Conservation (phyloP, 2,888 invertebrate species). For the Cheilosia pagana region DNA sequence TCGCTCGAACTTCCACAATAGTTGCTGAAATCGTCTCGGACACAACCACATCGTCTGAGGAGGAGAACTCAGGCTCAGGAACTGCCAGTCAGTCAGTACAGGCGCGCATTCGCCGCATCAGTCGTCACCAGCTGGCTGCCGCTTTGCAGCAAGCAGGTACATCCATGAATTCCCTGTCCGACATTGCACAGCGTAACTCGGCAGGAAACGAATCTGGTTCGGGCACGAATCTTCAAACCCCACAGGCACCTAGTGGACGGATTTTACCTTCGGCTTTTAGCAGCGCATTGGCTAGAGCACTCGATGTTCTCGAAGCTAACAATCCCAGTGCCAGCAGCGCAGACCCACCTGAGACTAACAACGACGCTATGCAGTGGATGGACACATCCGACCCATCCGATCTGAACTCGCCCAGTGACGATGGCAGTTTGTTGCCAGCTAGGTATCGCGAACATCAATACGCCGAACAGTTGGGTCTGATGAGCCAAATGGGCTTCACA, state of each 20-base stretch:
- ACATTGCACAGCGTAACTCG: constrained; percentile 82
- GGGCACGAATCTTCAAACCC: constrained; percentile 51
- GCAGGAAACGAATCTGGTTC: constrained; percentile 73
- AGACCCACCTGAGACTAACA: constrained; percentile 68
- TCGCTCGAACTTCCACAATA: constrained; percentile 36
- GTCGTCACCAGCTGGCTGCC: constrained; percentile 81
- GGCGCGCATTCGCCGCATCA: constrained; percentile 82
- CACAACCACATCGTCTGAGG: constrained; percentile 83
- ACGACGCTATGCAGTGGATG: constrained; percentile 75
- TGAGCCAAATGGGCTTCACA: constrained; percentile 95
- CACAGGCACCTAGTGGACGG: constrained; percentile 50
- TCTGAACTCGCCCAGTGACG: constrained; percentile 48
- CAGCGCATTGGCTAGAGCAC: constrained; percentile 90
- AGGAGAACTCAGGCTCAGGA: constrained; percentile 80
- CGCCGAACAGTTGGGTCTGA: constrained; percentile 88
- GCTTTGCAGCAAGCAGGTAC: constrained; percentile 81
- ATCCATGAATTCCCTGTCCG: constrained; percentile 82
- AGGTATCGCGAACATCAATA: constrained; percentile 81
- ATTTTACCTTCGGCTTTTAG: constrained; percentile 84
- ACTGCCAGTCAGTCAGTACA: constrained; percentile 78
- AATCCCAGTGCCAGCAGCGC: constrained; percentile 35
- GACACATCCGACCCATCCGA: constrained; percentile 76
- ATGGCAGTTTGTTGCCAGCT: constrained; percentile 79
- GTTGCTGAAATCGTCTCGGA: constrained; percentile 82
- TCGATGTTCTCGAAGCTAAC: constrained; percentile 79